Evolutionary conservation across 1,140 invertebrate species (phyloP).

Genomic region (Phymorhynchus buccinoides): DNA sequence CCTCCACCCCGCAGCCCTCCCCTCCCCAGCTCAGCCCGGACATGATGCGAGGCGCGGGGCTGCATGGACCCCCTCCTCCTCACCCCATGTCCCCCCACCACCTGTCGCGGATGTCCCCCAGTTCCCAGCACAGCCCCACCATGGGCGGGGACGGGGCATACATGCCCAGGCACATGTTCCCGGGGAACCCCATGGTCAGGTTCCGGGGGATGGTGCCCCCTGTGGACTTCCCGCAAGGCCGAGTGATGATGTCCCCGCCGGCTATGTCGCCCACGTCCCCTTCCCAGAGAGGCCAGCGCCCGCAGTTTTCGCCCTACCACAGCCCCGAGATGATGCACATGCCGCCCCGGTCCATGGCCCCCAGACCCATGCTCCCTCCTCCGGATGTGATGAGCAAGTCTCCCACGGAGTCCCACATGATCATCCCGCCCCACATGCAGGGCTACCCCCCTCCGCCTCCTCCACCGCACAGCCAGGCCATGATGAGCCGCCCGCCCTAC

Average conservation of each 20-base stretch:
- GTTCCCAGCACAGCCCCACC: constrained; percentile 23
- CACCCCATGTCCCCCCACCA: constrained; percentile 23
- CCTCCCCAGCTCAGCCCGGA: constrained; percentile 17
- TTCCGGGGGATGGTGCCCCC: constrained; percentile 36
- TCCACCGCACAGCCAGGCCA: constrained; percentile 38
- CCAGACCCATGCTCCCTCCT: constrained; percentile 24
- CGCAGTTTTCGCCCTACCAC: constrained; percentile 36
- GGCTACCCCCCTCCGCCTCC: constrained; percentile 30
- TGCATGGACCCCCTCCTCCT: constrained; percentile 30
- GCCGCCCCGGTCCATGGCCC: constrained; percentile 30
- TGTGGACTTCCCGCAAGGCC: constrained; percentile 30
- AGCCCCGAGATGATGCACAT: constrained; percentile 37
- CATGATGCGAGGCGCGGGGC: not conserved
- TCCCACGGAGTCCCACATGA: not conserved
- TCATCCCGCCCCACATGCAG: constrained; percentile 29
- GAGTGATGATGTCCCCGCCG: constrained; percentile 38
- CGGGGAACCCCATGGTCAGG: constrained; percentile 36
- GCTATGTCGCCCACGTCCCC: constrained; percentile 38
- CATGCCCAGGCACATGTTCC: constrained; percentile 40
- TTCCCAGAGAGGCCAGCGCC: constrained; percentile 24
- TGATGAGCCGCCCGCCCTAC: constrained; percentile 42
- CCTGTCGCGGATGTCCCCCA: constrained; percentile 22
- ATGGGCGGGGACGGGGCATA: constrained; percentile 24
- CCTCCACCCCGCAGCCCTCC: constrained; percentile 14
- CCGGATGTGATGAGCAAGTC: constrained; percentile 32